Base-by-base conservation (phyloP, 92 coral and sea anemone genomes). In the Palythoa grandiflora region DNA sequence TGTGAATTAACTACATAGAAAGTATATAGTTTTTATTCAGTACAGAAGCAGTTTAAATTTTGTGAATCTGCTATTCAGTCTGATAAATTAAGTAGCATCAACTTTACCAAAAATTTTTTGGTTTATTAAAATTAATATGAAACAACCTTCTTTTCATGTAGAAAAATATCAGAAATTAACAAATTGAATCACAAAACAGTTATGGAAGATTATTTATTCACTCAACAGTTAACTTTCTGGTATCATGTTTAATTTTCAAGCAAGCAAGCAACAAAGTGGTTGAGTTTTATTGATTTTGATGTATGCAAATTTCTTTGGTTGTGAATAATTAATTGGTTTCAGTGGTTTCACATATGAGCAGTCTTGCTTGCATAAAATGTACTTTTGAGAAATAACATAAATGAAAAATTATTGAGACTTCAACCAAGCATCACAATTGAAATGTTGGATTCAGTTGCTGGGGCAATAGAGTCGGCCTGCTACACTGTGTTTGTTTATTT, bases 291-390 rank as follows among this genome's bases (percentile, higher is more conserved):
- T 77, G 66, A 63, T 63, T 57, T 57, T 60, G 73, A 68, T 44
- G 20, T 63, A 81, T 81, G 86, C 75, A 81, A 81, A 81, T 81
- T 61, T 66, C 57, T 40, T 61, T 65, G 66, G 75, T 21, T 66
- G 54, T 81, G 59, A 81, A 81, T 81, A 47, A 81, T 81, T 81
- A 20, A 81, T 48, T 68, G 19, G 37, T 66, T 81, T 81, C 39
- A 70, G 65, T 70, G 75, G 60, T 47, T 38, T 81, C n/a, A 81
- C 66, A 60, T 40, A 81, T 81, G 57, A 81, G 36, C 47, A 61
- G 54, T 5, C 57, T 60, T 79, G 38, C 35, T 66, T 66, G 86
- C 6, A 5, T 0, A 5, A 16, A 50, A 1, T 15, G 51, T 37
- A 21, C 50, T 35, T n/a, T 66, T 37, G 44, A 36, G 20, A 19